Evolutionary conservation across 2,113 vertebrate genomes (phyloP), one percentile per base, ranked within the genome.

Genomic region (Opisthocomus hoazin): DNA sequence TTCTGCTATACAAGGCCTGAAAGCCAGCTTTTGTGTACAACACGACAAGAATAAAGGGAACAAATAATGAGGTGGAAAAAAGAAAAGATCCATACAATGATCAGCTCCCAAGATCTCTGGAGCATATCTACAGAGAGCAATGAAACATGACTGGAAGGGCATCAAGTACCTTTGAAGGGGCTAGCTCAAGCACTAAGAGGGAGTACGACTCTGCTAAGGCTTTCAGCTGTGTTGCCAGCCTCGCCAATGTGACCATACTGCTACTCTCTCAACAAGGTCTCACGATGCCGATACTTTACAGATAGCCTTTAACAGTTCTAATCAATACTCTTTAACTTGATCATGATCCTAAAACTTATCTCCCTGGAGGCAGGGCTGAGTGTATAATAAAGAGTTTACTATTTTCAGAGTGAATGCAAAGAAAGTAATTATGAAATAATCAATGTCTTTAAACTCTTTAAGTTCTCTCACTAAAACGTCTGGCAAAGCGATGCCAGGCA

Each of bases 261-360:
- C 58, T 48, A 4, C 37, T 76, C 43, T 30, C 43, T 32, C 82
- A 39, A 34, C 3, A 5, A 65, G 27, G 46, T 58, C 43, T 80
- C 46, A 6, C 2, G 1, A 29, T 1, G 3, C n/a, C 2, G 0
- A 13, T 12, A 23, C 15, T 17, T 30, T 14, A 76, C 0, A 0
- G 45, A 69, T 3, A n/a, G 50, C 51, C 69, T 73, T 57, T 26
- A 76, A 71, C 87, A 84, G 41, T 24, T 48, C 61, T 26, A 56
- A 82, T 82, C 81, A 57, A 50, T 75, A 63, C 64, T 70, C 70
- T 73, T 53, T 63, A 75, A 97, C 86, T 86, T 32, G 37, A 92
- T 68, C 92, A 50, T 3, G 32, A 85, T 69, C 85, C 84, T 61
- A 91, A 84, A 95, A 96, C 69, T 80, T 74, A 77, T 58, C 41